Evolutionary conservation across 2,113 vertebrate genomes (phyloP).

Genomic region (Loxodonta africana): DNA sequence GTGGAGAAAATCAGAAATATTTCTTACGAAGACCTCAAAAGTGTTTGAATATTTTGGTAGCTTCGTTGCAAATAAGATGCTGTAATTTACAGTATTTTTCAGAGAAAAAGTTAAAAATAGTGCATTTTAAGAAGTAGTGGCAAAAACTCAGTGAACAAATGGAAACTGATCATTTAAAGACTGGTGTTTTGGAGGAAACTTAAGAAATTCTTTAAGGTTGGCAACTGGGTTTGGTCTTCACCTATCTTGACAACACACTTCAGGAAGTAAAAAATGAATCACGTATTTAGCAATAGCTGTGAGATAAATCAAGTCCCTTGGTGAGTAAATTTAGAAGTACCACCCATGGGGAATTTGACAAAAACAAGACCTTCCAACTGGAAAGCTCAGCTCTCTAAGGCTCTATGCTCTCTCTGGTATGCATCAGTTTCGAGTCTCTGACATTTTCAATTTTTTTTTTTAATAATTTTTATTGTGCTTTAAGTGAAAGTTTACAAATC

Average conservation of each 20-base stretch:
- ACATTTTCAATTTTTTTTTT: not conserved
- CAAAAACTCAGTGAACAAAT: not conserved
- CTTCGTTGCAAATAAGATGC: conserved; percentile 34
- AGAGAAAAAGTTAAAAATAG: not conserved
- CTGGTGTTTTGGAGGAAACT: not conserved
- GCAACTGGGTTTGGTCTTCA: not conserved
- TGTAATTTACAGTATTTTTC: not conserved
- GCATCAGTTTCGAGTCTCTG: not conserved
- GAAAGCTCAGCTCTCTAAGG: not conserved
- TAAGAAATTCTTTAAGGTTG: conserved; percentile 24
- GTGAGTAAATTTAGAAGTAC: conserved; percentile 14
- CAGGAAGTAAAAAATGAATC: not conserved
- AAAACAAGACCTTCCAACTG: not conserved
- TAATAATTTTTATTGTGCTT: no score
- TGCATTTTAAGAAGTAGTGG: not conserved
- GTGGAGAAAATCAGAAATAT: not conserved
- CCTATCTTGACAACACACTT: not conserved
- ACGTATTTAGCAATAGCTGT: not conserved
- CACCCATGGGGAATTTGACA: conserved; percentile 40
- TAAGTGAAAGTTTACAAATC: no score
- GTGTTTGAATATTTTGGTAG: conserved; percentile 1
- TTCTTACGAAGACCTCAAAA: not conserved
- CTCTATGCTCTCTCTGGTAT: not conserved
- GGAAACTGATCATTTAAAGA: not conserved
- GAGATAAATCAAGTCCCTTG: not conserved